Evolutionary conservation across 2,797 vertebrate species (phyloP).

Genomic region (Cynodonichthys magdalenae): DNA sequence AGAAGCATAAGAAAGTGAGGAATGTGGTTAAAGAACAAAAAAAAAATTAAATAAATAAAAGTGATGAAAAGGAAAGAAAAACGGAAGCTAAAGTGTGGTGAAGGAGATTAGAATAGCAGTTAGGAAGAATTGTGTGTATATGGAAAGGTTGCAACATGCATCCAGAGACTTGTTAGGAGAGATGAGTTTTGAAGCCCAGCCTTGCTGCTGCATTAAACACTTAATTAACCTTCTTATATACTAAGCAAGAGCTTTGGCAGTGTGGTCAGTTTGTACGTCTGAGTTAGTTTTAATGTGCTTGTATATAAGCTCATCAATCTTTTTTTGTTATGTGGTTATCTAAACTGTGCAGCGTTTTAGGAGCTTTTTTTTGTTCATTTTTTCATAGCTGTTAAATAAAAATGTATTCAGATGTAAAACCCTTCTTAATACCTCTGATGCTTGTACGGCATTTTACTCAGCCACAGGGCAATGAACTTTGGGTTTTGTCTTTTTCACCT

Average conservation of each 20-base stretch:
- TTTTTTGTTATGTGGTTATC: slow-evolving; percentile 1
- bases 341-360: slow-evolving; percentile 5
- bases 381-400: slow-evolving; percentile 26
- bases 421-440: slow-evolving; percentile 17
- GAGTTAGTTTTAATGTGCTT: slow-evolving; percentile 29
- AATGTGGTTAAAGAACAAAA: slow-evolving; percentile 29
- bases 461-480: slow-evolving; percentile 21
- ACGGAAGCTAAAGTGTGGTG: slow-evolving; percentile 21
- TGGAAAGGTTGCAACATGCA: slow-evolving; percentile 53
- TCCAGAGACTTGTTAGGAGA: slow-evolving; percentile 70
- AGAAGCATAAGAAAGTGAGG: slow-evolving; percentile 30
- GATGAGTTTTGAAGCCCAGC: slow-evolving; percentile 69
- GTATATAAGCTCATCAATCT: slow-evolving; percentile 33
- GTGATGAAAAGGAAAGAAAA: slow-evolving; percentile 37
- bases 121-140: slow-evolving; percentile 51
- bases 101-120: slow-evolving; percentile 33
- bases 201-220: slow-evolving; percentile 71
- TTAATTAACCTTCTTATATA: slow-evolving; percentile 78
- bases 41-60: slow-evolving; percentile 27
- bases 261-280: slow-evolving; percentile 31
- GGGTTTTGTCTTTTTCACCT: slow-evolving; percentile 31
- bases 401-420: slow-evolving; percentile 25
- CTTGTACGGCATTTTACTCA: slow-evolving; percentile 23
- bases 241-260: slow-evolving; percentile 45
- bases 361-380: slow-evolving; percentile 1